Percentiles rank a stretch among this genome's conserved stretches.
Evolutionary conservation across 2,113 vertebrate genomes (phyloP).

Genomic region (Cephalopholis sonnerati): DNA sequence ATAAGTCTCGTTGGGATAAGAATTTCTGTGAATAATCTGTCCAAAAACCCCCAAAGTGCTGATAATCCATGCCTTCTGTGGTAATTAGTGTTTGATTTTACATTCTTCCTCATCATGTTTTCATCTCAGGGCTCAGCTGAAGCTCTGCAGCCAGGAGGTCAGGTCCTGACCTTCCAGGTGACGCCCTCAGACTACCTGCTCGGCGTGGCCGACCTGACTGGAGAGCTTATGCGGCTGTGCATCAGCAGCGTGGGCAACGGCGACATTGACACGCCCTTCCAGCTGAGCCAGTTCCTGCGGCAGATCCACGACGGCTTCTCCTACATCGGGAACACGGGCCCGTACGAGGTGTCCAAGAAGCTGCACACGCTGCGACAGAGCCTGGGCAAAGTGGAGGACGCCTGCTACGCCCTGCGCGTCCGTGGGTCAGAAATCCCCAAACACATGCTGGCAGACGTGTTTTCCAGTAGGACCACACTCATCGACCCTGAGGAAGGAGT

Average conservation of each 20-base stretch:
- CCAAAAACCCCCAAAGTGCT: background rate
- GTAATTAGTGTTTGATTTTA: background rate
- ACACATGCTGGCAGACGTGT: conserved; percentile 97
- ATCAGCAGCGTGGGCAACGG: conserved; percentile 97
- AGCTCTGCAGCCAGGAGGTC: conserved; percentile 57
- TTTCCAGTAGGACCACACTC: conserved; percentile 89
- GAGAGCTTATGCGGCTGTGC: conserved; percentile 97
- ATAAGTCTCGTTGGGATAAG: background rate
- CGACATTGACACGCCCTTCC: conserved; percentile 97
- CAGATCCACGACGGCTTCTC: conserved; percentile 97
- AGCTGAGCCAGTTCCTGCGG: conserved; percentile 94
- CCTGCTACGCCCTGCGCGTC: conserved; percentile 93
- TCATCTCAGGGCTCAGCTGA: conserved; percentile 71
- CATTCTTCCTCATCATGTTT: background rate
- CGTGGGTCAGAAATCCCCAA: conserved; percentile 97
- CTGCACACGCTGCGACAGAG: conserved; percentile 95
- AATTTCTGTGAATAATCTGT: background rate
- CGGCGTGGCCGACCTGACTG: conserved; percentile 95
- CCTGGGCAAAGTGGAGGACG: conserved; percentile 96
- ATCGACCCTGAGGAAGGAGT: conserved; percentile 93
- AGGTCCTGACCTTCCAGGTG: conserved; percentile 87
- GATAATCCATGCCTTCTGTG: background rate
- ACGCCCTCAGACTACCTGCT: conserved; percentile 95
- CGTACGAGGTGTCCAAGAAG: conserved; percentile 98
- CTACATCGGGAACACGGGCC: conserved; percentile 96